These are phyloP conservation scores for Platyscapa corneri DNA, from an alignment of 1,140 invertebrate genomes.

Conservation along the genomic window DNA sequence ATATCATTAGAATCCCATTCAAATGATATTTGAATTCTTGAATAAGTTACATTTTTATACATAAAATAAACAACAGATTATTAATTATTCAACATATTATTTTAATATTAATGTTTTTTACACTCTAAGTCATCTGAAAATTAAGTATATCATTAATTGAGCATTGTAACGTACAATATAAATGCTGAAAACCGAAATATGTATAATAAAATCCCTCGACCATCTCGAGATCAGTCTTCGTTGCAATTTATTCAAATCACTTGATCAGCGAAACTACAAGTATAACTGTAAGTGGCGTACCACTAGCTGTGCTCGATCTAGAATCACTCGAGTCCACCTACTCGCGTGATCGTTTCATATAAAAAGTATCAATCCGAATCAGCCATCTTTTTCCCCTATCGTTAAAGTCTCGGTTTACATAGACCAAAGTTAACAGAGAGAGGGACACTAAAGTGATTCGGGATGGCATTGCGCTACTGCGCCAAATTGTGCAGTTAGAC, in stretches of 20 bases:
- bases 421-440: not conserved
- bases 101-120: too few species aligned
- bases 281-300: constrained; percentile 41
- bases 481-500: constrained; percentile 50
- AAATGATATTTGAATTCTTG: too few species aligned
- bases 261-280: not conserved
- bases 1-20: too few species aligned
- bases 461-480: constrained; percentile 24
- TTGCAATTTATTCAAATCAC: constrained; percentile 23
- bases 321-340: not conserved
- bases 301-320: not conserved
- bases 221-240: not conserved
- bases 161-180: not conserved
- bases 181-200: not conserved
- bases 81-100: too few species aligned
- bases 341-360: constrained; percentile 31
- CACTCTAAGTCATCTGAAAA: not conserved
- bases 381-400: constrained; percentile 3
- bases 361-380: constrained; percentile 39
- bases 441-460: constrained; percentile 29
- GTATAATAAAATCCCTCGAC: not conserved
- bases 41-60: too few species aligned
- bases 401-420: constrained; percentile 50
- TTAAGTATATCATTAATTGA: constrained; percentile 11
- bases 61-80: too few species aligned